Conservation (phyloP, 2,113 vertebrate genomes). For the Pollimyrus isidori region DNA sequence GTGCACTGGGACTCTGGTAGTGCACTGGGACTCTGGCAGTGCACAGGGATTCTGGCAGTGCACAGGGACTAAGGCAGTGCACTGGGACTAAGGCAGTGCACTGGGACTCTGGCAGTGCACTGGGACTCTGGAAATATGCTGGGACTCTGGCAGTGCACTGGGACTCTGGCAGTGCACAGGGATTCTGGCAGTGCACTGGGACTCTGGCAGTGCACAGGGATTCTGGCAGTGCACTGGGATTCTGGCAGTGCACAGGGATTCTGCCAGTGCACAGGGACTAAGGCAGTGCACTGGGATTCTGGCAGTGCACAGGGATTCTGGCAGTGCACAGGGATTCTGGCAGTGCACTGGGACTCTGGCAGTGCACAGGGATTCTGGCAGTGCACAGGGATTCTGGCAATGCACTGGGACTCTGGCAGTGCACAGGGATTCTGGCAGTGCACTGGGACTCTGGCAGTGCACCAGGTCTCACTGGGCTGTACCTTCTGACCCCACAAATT, state of each 20-base stretch:
- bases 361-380: not conserved
- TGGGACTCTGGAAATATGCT: too few species aligned
- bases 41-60: too few species aligned
- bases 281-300: too few species aligned
- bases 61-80: too few species aligned
- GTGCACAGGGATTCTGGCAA: not conserved
- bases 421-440: not conserved
- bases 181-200: not conserved
- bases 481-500: not conserved
- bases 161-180: not conserved
- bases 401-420: not conserved
- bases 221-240: not conserved
- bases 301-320: fast-evolving
- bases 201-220: not conserved
- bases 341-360: not conserved
- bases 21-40: too few species aligned
- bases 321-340: too few species aligned
- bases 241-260: not conserved
- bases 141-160: too few species aligned
- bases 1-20: too few species aligned
- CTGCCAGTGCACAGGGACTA: too few species aligned
- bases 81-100: too few species aligned
- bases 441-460: not conserved
- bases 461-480: not conserved
- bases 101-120: too few species aligned